Evolutionary conservation across 2,113 vertebrate species (phyloP).

Genomic region (Ptilonorhynchus violaceus): DNA sequence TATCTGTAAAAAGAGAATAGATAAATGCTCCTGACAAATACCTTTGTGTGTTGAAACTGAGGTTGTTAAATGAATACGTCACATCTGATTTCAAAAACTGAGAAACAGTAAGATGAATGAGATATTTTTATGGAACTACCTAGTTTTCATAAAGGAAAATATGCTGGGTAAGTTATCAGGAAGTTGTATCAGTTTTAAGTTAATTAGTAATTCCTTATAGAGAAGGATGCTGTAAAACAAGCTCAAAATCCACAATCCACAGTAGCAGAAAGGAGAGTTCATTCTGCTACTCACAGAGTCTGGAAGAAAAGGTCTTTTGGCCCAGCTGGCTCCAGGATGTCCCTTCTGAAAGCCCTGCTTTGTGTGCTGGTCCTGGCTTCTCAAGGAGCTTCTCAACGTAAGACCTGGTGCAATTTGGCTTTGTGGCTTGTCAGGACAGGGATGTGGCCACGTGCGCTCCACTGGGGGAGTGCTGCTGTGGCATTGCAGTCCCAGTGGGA

Average conservation of each 20-base stretch:
- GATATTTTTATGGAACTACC: not conserved
- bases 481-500: accelerated
- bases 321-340: not conserved
- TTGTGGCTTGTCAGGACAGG: not conserved
- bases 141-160: not conserved
- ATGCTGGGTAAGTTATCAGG: not conserved
- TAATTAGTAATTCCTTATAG: slow-evolving; percentile 55
- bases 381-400: not conserved
- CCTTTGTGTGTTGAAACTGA: not conserved
- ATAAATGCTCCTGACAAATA: not conserved
- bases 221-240: slow-evolving; percentile 10
- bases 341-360: not conserved
- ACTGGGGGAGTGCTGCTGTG: not conserved
- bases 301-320: not conserved
- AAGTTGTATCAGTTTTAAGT: not conserved
- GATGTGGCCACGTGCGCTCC: not conserved
- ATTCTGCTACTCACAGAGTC: not conserved
- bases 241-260: slow-evolving; percentile 52
- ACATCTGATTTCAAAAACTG: not conserved
- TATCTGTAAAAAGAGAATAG: not conserved
- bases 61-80: not conserved
- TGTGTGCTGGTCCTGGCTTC: not conserved
- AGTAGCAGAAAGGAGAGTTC: not conserved
- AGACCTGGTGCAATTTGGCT: not conserved
- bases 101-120: not conserved